Percentiles rank a stretch among this genome's conserved stretches.
These are phyloP conservation scores for Margaritifera margaritifera DNA, from an alignment of 2,888 invertebrate species.

Conservation along the genomic window DNA sequence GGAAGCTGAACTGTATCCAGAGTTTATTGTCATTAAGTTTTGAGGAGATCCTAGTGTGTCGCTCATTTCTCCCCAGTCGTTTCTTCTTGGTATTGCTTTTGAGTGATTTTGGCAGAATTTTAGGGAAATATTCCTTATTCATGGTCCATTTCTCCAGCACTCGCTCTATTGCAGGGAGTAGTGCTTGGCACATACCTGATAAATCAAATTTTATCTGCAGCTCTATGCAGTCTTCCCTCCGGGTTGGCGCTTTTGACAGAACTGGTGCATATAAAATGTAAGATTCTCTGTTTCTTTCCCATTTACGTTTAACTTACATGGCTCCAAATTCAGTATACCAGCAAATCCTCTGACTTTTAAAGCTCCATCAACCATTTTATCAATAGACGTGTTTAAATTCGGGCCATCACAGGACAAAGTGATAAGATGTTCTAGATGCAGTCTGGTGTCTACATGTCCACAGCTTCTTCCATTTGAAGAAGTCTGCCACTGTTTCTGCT, in stretches of 20 bases:
- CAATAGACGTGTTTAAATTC: constrained; percentile 19
- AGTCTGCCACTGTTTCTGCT: constrained; percentile 6
- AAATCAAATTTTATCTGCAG: constrained; percentile 12
- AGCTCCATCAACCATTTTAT: constrained; percentile 11
- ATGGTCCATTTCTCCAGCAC: constrained; percentile 12
- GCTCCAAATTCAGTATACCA: constrained; percentile 12
- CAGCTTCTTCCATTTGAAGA: background rate
- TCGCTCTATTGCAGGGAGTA: constrained; percentile 17
- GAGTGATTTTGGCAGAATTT: constrained; percentile 14
- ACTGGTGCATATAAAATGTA: constrained; percentile 18
- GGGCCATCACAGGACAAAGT: constrained; percentile 18
- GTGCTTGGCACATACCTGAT: constrained; percentile 13
- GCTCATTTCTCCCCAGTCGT: constrained; percentile 14
- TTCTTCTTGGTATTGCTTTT: constrained; percentile 11
- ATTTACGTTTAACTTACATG: constrained; percentile 3
- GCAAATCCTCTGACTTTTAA: constrained; percentile 9
- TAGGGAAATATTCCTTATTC: constrained; percentile 15
- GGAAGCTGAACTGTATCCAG: constrained; percentile 13
- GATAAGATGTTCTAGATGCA: constrained; percentile 13
- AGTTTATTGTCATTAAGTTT: constrained; percentile 15
- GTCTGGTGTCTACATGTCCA: constrained; percentile 6
- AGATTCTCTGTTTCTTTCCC: constrained; percentile 14
- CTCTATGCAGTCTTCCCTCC: constrained; percentile 13
- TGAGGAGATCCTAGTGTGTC: constrained; percentile 12
- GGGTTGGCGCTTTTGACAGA: constrained; percentile 18